Evolutionary conservation across 1,140 invertebrate genomes (phyloP), one percentile per base, ranked within the genome.

Genomic region (Tetramorium alpestre): DNA sequence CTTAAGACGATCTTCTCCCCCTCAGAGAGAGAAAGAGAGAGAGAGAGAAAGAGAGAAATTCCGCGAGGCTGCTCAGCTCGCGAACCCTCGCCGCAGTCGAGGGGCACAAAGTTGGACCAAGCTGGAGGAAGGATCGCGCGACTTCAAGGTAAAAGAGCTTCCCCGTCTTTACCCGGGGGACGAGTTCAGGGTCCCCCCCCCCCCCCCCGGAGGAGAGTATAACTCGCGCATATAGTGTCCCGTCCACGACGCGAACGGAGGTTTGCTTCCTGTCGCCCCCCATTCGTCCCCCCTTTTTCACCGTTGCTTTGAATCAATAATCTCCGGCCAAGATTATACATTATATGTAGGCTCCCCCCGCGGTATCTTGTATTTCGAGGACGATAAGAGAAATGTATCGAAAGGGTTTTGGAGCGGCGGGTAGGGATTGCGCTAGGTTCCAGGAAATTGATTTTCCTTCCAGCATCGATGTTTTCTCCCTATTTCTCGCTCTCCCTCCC

Each of bases 301-400:
- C 64, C 51, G 28, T 64, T 47, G 87, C 87, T 91, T 91, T 88
- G 90, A 91, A 91, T 91, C 90, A 91, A 91, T 91, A 91, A 91
- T 89, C 90, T 91, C 90, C 81, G 77, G 77, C 70, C 86, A 91
- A 89, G 90, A 91, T 91, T 91, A 89, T 87, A 90, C 90, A 91
- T 91, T 91, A 89, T 87, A 90, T 91, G 87, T 86, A 88, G 64
- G 67, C 58, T 58, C 72, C 72, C 47, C 65, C 62, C 87, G 76
- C 77, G 72, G 13, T 84, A 84, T 81, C 49, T 70, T 28, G 65
- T 56, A 87, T 76, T 33, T 76, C 51, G 69, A 49, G 25, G 38
- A 69, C 10, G 72, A 84, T 87, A 87, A 87, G 78, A 64, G 70
- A 72, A 41, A 85, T 78, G 54, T 75, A 89, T 72, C 62, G 56